These are phyloP conservation scores for Sandelia bainsii DNA, from an alignment of 2,797 vertebrate genomes.

Conservation along the genomic window DNA sequence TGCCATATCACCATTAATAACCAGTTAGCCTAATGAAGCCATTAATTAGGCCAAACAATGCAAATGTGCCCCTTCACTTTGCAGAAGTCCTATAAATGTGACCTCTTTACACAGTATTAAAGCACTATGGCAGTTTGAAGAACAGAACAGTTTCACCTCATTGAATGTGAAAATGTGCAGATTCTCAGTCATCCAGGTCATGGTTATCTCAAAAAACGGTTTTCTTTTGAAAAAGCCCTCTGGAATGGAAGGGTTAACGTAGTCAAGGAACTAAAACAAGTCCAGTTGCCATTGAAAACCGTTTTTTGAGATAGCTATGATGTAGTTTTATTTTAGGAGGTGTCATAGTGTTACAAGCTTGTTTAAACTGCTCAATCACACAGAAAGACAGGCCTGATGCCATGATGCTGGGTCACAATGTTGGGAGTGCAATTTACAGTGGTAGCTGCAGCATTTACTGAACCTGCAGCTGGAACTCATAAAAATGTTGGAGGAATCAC, in stretches of 20 bases:
- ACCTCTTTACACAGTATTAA: background rate
- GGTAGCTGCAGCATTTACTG: background rate
- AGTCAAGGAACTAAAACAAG: no score
- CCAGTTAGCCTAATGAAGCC: constrained; percentile 42
- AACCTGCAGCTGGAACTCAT: no score
- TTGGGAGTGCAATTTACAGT: background rate
- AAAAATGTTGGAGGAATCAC: background rate
- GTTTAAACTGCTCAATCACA: background rate
- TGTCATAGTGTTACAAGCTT: background rate
- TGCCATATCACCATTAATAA: constrained; percentile 31
- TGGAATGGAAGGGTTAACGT: no score
- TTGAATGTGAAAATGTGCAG: constrained; percentile 15
- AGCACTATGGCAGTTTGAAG: background rate
- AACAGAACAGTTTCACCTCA: background rate
- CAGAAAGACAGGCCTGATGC: background rate
- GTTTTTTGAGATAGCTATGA: background rate
- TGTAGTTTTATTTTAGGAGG: background rate
- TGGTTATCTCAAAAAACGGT: no score
- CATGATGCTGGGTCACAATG: background rate
- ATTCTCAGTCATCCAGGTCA: no score
- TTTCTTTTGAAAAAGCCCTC: no score
- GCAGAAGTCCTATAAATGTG: background rate
- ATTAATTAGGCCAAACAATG: constrained; percentile 47
- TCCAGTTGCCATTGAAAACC: no score
- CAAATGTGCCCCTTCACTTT: constrained; percentile 7